Conservation (phyloP, 2,797 vertebrate species). For the Cyclopterus lumpus region DNA sequence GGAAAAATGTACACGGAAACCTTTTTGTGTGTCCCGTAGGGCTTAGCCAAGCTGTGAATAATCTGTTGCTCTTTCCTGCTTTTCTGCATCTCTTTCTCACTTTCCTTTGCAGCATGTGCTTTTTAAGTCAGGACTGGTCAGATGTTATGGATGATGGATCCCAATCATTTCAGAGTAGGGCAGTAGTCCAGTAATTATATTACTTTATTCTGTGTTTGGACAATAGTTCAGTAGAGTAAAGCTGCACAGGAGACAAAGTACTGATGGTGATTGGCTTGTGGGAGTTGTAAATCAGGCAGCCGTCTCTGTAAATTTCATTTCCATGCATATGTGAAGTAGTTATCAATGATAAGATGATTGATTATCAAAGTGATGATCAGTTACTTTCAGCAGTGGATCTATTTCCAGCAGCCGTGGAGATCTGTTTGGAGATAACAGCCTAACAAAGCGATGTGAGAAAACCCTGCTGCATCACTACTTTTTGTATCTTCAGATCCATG, state of each 20-base stretch:
- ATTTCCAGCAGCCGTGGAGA: not conserved
- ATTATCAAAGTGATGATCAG: not conserved
- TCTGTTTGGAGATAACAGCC: not conserved
- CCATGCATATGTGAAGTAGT: not conserved
- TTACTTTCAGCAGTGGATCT: not conserved
- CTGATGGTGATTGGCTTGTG: not conserved
- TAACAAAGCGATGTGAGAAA: not conserved
- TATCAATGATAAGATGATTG: not conserved
- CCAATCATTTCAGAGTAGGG: not conserved
- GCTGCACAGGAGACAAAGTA: not conserved
- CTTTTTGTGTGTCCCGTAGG: slow-evolving; percentile 31
- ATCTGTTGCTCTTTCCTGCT: slow-evolving; percentile 74
- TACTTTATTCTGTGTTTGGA: not conserved
- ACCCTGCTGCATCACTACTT: not conserved
- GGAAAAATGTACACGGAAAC: not conserved
- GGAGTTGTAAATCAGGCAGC: not conserved
- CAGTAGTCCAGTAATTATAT: not conserved
- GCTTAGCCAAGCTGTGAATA: slow-evolving; percentile 73
- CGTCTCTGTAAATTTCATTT: not conserved
- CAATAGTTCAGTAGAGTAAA: not conserved
- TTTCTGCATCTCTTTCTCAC: slow-evolving; percentile 44
- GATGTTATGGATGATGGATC: not conserved
- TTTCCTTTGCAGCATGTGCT: slow-evolving; percentile 9
- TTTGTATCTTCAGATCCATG: not conserved
- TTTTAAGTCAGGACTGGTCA: not conserved